Conservation (phyloP, 2,888 invertebrate genomes). For the Melieria omissa region DNA sequence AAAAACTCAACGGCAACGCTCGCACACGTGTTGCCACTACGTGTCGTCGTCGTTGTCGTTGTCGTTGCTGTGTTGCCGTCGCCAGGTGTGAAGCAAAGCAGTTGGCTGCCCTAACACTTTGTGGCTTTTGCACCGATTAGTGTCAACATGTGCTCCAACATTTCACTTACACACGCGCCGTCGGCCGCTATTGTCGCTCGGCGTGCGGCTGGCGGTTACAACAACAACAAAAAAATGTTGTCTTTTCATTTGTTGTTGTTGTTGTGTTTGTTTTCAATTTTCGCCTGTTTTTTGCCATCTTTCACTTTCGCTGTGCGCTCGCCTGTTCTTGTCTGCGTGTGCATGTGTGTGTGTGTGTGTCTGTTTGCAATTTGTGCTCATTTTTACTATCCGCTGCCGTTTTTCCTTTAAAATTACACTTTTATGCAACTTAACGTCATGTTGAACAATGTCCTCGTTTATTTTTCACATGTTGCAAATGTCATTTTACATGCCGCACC, state of each 20-base stretch:
- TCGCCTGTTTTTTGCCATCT: background rate
- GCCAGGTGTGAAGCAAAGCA: constrained; percentile 26
- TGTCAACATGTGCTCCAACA: constrained; percentile 36
- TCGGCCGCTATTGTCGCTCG: constrained; percentile 19
- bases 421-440: background rate
- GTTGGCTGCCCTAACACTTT: constrained; percentile 39
- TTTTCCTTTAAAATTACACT: background rate
- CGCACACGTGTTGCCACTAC: no score
- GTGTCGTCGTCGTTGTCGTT: constrained; percentile 9
- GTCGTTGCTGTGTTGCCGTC: constrained; percentile 16
- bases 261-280: background rate
- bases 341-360: background rate
- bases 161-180: constrained; percentile 26
- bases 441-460: background rate
- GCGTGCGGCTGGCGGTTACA: no score
- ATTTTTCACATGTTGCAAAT: background rate
- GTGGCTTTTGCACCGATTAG: constrained; percentile 38
- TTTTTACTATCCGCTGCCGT: background rate
- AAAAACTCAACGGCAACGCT: no score
- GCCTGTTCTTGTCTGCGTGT: background rate
- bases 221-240: no score
- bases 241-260: background rate
- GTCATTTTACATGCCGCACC: background rate
- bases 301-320: background rate
- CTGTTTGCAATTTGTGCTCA: background rate